These are phyloP conservation scores for Prinia subflava DNA, from an alignment of 2,113 vertebrate genomes.

Conservation along the genomic window DNA sequence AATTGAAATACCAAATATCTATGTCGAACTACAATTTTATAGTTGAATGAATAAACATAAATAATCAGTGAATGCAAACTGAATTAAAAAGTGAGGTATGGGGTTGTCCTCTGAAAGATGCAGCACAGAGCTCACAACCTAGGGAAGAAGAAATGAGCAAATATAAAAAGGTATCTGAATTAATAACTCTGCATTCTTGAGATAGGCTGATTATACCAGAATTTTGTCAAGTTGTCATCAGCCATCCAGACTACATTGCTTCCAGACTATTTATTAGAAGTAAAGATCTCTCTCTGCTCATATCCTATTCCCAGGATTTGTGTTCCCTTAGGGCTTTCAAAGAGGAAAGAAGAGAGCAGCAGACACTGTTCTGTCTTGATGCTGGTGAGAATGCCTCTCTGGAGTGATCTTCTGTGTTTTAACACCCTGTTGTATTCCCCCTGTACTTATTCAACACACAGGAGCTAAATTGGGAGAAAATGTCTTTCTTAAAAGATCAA, in stretches of 20 bases:
- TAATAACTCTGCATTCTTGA: background rate
- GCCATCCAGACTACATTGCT: background rate
- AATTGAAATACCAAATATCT: background rate
- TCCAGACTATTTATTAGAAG: background rate
- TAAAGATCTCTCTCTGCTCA: background rate
- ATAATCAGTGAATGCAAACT: background rate
- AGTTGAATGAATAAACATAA: background rate
- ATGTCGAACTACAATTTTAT: background rate
- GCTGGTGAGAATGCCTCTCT: background rate
- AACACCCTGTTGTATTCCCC: background rate
- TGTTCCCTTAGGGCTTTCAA: background rate
- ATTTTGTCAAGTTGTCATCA: background rate
- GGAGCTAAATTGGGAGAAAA: conserved; percentile 22
- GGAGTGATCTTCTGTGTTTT: background rate
- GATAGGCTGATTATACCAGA: background rate
- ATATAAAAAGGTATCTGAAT: background rate
- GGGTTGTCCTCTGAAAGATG: background rate
- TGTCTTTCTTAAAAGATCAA: conserved; percentile 15
- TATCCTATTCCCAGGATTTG: background rate
- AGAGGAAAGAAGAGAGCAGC: background rate
- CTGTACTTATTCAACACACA: background rate
- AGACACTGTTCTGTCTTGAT: background rate
- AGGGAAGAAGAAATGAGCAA: background rate
- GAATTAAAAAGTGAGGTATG: background rate
- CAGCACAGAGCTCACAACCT: background rate